phyloP scores from a whole-genome alignment of 2,113 vertebrate species.

The Rhizomys pruinosus region DNA sequence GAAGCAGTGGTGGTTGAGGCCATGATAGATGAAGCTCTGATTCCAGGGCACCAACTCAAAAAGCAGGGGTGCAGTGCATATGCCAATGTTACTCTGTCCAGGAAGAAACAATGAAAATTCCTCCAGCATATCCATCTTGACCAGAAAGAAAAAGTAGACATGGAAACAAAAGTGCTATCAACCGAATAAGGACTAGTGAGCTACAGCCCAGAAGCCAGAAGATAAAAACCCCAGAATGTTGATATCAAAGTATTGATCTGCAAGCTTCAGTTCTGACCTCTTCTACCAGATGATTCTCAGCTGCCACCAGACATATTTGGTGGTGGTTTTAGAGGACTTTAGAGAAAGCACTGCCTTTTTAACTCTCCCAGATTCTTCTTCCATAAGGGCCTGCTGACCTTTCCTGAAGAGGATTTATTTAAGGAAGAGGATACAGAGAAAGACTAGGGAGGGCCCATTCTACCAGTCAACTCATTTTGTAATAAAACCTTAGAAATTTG shows the following conservation, averaged over 20 bases:
- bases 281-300: not conserved
- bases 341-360: no score
- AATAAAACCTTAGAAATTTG: no score
- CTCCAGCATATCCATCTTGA: constrained; percentile 89
- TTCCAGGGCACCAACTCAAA: not conserved
- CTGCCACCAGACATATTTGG: not conserved
- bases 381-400: no score
- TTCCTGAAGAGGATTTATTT: no score
- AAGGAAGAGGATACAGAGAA: no score
- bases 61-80: constrained; percentile 84
- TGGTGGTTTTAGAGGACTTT: no score
- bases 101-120: constrained; percentile 90
- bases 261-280: not conserved
- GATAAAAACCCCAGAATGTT: constrained; percentile 68
- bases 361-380: no score
- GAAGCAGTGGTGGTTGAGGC: no score
- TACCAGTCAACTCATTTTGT: no score
- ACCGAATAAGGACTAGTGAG: constrained; percentile 47
- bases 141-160: constrained; percentile 83
- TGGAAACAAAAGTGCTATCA: constrained; percentile 85
- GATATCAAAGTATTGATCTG: constrained; percentile 69
- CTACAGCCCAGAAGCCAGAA: constrained; percentile 8
- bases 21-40: no score
- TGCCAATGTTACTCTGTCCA: constrained; percentile 93
- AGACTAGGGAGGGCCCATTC: no score